phyloP scores from a whole-genome alignment of 2,888 invertebrate species.

The Calameuta filiformis region DNA sequence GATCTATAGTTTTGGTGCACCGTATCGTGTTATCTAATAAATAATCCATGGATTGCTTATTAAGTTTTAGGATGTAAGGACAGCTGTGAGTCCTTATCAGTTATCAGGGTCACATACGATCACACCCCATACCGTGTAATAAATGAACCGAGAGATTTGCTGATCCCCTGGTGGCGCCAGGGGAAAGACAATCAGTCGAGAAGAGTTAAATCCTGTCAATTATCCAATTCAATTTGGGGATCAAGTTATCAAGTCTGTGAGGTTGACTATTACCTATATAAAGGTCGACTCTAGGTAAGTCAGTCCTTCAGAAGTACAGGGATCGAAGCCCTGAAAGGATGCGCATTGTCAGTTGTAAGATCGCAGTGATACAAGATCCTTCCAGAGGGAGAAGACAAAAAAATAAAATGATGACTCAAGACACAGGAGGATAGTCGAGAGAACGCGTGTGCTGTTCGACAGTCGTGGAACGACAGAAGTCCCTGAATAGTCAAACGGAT shows the following conservation, averaged over 20 bases:
- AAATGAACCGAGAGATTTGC: conserved; percentile 24
- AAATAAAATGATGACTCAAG: not conserved
- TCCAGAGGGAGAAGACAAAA: not conserved
- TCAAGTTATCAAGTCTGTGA: conserved; percentile 21
- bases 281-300: not conserved
- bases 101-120: not conserved
- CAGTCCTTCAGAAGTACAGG: not conserved
- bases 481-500: conserved; percentile 11
- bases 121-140: conserved; percentile 36
- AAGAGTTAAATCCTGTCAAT: conserved; percentile 36
- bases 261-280: not conserved
- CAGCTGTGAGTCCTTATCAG: not conserved
- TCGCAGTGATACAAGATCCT: not conserved
- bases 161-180: conserved; percentile 18
- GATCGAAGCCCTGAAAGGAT: not conserved
- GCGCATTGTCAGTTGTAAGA: not conserved
- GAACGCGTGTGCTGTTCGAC: not conserved
- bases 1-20: not conserved
- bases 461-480: not conserved
- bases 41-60: not conserved
- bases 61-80: not conserved
- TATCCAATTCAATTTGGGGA: conserved; percentile 47
- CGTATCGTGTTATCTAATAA: not conserved
- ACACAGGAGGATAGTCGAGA: not conserved
- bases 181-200: conserved; percentile 29